phyloP scores from a whole-genome alignment of 2,113 vertebrate genomes.

The Perccottus glenii region DNA sequence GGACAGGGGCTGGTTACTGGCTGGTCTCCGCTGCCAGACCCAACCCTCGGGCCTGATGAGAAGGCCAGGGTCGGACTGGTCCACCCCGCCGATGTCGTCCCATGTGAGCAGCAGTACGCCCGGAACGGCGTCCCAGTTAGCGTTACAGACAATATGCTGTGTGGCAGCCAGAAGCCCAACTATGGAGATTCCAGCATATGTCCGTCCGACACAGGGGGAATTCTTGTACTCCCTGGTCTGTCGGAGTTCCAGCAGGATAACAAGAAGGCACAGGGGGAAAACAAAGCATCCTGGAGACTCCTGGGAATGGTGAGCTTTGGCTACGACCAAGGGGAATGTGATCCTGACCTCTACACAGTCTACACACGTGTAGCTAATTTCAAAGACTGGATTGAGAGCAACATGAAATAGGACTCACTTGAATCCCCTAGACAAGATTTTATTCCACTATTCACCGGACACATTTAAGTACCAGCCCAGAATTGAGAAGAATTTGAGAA shows the following conservation, averaged over 20 bases:
- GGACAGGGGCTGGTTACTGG: conserved; percentile 86
- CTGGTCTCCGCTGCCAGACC: conserved; percentile 87
- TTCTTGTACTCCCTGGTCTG: conserved; percentile 81
- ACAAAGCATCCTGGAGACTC: conserved; percentile 84
- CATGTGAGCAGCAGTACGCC: conserved; percentile 94
- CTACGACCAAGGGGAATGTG: conserved; percentile 90
- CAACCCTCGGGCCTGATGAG: conserved; percentile 79
- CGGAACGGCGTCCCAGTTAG: conserved; percentile 88
- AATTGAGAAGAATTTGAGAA: too few species aligned
- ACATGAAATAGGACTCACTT: conserved; percentile 86
- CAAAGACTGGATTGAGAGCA: conserved; percentile 94
- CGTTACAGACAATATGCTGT: conserved; percentile 96
- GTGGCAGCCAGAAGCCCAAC: conserved; percentile 82
- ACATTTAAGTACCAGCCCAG: not conserved
- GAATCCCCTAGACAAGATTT: not conserved
- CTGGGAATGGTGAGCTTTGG: conserved; percentile 96
- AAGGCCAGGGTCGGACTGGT: conserved; percentile 84
- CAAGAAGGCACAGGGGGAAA: conserved; percentile 53
- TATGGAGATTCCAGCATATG: conserved; percentile 87
- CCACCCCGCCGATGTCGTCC: conserved; percentile 85
- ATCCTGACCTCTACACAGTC: conserved; percentile 88
- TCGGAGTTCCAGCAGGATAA: conserved; percentile 29
- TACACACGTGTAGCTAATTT: conserved; percentile 90
- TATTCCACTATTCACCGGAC: not conserved
- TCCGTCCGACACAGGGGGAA: conserved; percentile 94